Conservation (phyloP, 2,797 vertebrate species). For the Danio aesculapii region DNA sequence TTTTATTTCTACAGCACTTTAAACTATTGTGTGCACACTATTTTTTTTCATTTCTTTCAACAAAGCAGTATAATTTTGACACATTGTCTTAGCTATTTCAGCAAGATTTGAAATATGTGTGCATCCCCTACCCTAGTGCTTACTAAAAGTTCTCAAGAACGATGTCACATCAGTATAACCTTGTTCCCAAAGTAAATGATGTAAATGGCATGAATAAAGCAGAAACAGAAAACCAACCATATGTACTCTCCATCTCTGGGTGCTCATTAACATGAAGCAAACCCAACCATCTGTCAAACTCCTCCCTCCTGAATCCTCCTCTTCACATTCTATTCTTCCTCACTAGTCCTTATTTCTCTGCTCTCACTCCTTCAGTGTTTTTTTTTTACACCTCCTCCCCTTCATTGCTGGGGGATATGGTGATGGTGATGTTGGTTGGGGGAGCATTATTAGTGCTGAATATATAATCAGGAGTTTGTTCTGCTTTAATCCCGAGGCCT, state of each 20-base stretch:
- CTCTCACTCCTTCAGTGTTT: conserved; percentile 13
- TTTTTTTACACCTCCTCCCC: conserved; percentile 41
- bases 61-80: not conserved
- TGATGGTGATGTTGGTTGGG: conserved; percentile 48
- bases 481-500: conserved; percentile 61
- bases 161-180: not conserved
- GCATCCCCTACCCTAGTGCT: not conserved
- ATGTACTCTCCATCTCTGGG: conserved; percentile 21
- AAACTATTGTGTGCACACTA: too few relatives aligned
- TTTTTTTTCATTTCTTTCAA: not conserved
- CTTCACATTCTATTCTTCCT: conserved; percentile 22
- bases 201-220: conserved; percentile 15
- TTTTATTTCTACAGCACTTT: too few relatives aligned
- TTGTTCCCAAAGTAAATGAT: conserved; percentile 4
- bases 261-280: conserved; percentile 62
- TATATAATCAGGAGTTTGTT: conserved; percentile 59
- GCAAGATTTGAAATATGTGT: not conserved
- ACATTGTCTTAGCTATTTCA: not conserved
- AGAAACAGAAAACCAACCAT: conserved; percentile 10
- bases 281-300: conserved; percentile 65
- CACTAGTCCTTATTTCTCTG: conserved; percentile 31
- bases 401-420: conserved; percentile 30
- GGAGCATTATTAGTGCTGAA: conserved; percentile 72
- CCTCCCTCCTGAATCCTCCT: conserved; percentile 45
- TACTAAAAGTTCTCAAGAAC: not conserved